Percentiles rank a stretch among this genome's conserved stretches.
These are phyloP conservation scores for Chelmon rostratus DNA, from an alignment of 2,797 vertebrate genomes.

Conservation along the genomic window DNA sequence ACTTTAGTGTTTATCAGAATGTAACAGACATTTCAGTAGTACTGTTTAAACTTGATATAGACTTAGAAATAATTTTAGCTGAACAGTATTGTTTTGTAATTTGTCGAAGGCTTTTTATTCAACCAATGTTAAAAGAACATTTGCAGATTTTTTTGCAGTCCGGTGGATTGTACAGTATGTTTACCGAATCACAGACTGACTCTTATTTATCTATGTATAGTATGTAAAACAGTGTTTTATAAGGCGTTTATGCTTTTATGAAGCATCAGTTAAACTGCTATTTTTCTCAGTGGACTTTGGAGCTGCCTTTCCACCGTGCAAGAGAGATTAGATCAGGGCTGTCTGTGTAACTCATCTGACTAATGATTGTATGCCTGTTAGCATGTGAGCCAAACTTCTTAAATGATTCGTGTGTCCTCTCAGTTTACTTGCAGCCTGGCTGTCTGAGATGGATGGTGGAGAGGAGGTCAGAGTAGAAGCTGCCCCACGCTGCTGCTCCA, in stretches of 20 bases:
- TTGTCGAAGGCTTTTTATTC: neutral
- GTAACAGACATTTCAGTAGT: neutral
- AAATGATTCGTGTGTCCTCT: neutral
- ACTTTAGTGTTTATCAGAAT: neutral
- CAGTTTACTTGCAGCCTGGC: constrained; percentile 27
- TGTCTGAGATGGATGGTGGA: constrained; percentile 84
- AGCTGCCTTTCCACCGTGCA: too few species aligned
- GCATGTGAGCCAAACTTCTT: neutral
- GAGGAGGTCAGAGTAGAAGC: constrained; percentile 82
- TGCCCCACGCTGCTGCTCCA: constrained; percentile 83
- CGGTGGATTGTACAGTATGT: neutral
- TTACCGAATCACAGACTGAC: neutral
- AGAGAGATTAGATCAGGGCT: neutral
- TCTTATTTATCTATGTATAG: fast-evolving
- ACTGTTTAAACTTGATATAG: neutral
- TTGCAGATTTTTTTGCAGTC: neutral
- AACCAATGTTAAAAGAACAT: neutral
- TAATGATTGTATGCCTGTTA: neutral
- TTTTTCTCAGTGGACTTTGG: neutral
- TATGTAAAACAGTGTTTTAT: neutral
- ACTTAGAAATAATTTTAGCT: neutral
- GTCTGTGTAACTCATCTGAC: neutral
- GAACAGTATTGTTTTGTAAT: neutral
- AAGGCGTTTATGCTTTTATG: neutral
- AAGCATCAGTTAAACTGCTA: neutral